Percentiles rank a stretch among this genome's conserved stretches.
Conservation (phyloP, 2,888 invertebrate species). For the Ariolimax columbianus region DNA sequence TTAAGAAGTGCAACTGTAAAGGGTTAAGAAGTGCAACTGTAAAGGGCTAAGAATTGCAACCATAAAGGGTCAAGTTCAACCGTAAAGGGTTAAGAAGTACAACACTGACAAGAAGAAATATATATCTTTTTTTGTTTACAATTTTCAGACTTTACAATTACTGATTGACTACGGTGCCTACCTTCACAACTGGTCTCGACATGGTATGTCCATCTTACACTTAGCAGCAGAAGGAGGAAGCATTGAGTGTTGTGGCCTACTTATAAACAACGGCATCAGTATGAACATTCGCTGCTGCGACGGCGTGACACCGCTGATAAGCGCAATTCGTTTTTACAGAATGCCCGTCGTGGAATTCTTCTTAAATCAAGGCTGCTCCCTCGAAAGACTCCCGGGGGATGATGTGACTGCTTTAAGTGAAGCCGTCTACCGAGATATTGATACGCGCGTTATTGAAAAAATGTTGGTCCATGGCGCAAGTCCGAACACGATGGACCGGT, state of each 20-base stretch:
- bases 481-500: constrained; percentile 72
- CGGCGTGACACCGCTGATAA: constrained; percentile 71
- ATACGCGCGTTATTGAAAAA: constrained; percentile 68
- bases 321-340: constrained; percentile 69
- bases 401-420: constrained; percentile 76
- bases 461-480: constrained; percentile 72
- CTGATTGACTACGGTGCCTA: constrained; percentile 69
- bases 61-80: too few relatives aligned
- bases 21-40: too few relatives aligned
- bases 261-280: constrained; percentile 62
- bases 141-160: constrained; percentile 63
- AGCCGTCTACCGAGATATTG: constrained; percentile 73
- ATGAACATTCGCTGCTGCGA: constrained; percentile 69
- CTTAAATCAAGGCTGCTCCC: constrained; percentile 67
- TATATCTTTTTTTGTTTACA: not conserved
- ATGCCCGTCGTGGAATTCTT: constrained; percentile 61
- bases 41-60: too few relatives aligned
- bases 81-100: too few relatives aligned
- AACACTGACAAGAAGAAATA: too few relatives aligned
- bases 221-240: constrained; percentile 73
- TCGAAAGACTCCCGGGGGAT: constrained; percentile 65
- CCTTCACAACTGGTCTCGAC: constrained; percentile 63
- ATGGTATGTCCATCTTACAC: constrained; percentile 70
- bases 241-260: constrained; percentile 66
- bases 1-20: too few relatives aligned